Percentiles rank a stretch among this genome's conserved stretches.
phyloP scores from a whole-genome alignment of 2,797 vertebrate species.

The Cebuella pygmaea region DNA sequence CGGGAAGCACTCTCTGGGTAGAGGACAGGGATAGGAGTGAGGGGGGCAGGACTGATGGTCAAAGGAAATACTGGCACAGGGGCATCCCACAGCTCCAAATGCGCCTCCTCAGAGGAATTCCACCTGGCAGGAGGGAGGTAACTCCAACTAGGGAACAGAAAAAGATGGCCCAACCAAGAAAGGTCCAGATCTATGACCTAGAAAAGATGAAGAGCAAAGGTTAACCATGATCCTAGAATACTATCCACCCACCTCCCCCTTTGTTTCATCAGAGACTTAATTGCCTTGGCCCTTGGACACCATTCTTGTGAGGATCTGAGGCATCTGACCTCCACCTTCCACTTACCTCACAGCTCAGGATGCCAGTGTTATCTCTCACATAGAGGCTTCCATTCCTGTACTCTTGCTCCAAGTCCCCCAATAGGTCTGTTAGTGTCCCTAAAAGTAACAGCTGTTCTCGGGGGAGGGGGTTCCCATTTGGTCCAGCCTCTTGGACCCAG shows the following conservation, averaged over 20 bases:
- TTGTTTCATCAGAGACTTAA: not conserved
- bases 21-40: conserved; percentile 68
- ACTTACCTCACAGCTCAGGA: conserved; percentile 90
- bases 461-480: conserved; percentile 79
- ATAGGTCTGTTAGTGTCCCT: conserved; percentile 87
- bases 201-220: conserved; percentile 56
- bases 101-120: conserved; percentile 76
- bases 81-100: conserved; percentile 89
- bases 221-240: not conserved
- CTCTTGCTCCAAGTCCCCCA: conserved; percentile 65
- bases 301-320: not conserved
- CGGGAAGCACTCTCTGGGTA: conserved; percentile 57
- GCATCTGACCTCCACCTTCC: not conserved
- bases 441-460: conserved; percentile 90
- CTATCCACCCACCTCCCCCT: not conserved
- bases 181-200: conserved; percentile 89
- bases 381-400: conserved; percentile 85
- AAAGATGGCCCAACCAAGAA: conserved; percentile 86
- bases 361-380: conserved; percentile 88
- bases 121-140: conserved; percentile 88
- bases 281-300: not conserved
- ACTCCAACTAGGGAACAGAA: conserved; percentile 93
- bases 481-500: conserved; percentile 84
- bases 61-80: conserved; percentile 81
- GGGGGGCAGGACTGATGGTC: not conserved